Evolutionary conservation across 2,888 invertebrate genomes (phyloP), one percentile per base, ranked within the genome.

Genomic region (Rhimphoctona megacephalus): DNA sequence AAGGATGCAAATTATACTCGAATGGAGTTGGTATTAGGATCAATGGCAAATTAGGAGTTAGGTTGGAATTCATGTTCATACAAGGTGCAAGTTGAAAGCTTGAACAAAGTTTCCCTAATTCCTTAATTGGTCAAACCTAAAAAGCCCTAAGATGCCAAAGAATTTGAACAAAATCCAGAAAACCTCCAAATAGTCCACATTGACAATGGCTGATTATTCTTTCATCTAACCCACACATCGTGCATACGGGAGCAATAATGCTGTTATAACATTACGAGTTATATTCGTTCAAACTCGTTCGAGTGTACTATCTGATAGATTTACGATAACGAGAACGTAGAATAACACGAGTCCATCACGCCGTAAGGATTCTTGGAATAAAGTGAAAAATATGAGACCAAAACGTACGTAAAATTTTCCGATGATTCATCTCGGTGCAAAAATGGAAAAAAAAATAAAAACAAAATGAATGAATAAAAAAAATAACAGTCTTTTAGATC

Each of bases 311-410:
- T 64, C 36, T 36, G 82, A 77, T 77, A 30, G 77, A 76, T 77
- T 77, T 43, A 25, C 52, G 82, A 83, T 83, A 83, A 77, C 61
- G 69, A 61, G 57, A 64, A 77, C 69, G 77, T 49, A 49, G 49
- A 70, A 22, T 33, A 70, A 76, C 61, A 72, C 76, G 72, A 54
- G 52, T 76, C 70, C 30, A 14, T 46, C 43, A 69, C 64, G 61
- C 57, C 77, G 39, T 76, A 30, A 46, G 46, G 30, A n/a, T 77
- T 83, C 70, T 43, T 52, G 8, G 61, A 72, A 81, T 25, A 36
- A 61, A 54, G 64, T 33, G 30, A 11, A 81, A 61, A 81, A 30
- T 80, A 22, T n/a, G 22, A 43, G 57, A 36, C 67, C 25, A n/a
- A 36, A 67, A 74, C 22, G 74, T 49, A 46, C 61, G 14, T 30